Conservation (phyloP, 2,888 invertebrate genomes). For the Galerucella calmariensis region DNA sequence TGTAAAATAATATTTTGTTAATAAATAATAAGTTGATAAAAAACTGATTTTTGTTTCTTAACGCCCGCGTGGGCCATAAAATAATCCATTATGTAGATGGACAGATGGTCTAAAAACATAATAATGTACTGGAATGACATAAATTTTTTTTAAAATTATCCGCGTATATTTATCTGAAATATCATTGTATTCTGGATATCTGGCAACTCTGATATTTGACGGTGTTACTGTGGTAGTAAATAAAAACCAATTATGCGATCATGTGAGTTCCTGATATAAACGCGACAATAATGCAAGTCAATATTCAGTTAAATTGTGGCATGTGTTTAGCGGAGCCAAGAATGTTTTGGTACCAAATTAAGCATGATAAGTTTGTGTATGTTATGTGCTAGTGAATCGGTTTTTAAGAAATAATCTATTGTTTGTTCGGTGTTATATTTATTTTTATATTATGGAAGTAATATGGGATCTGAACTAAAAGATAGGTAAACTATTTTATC, state of each 20-base stretch:
- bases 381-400: not conserved
- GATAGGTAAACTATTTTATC: constrained; percentile 4
- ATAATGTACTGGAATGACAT: no score
- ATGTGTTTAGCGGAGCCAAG: not conserved
- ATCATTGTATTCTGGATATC: not conserved
- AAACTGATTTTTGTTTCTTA: no score
- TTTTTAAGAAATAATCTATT: not conserved
- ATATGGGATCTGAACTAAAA: not conserved
- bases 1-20: no score
- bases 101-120: no score
- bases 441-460: not conserved
- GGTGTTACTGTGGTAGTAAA: not conserved
- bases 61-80: no score
- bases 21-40: no score
- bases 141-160: no score
- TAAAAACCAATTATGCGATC: not conserved
- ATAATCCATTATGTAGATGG: no score
- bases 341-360: constrained; percentile 1
- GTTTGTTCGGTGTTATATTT: not conserved
- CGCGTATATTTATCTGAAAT: not conserved
- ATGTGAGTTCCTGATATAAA: constrained; percentile 1
- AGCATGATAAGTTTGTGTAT: not conserved
- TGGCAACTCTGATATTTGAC: not conserved
- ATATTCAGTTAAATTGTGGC: not conserved
- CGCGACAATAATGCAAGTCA: not conserved